Percentiles rank a stretch among this genome's conserved stretches.
These are phyloP conservation scores for Cephus nigrinus DNA, from an alignment of 2,888 invertebrate species.

Conservation along the genomic window DNA sequence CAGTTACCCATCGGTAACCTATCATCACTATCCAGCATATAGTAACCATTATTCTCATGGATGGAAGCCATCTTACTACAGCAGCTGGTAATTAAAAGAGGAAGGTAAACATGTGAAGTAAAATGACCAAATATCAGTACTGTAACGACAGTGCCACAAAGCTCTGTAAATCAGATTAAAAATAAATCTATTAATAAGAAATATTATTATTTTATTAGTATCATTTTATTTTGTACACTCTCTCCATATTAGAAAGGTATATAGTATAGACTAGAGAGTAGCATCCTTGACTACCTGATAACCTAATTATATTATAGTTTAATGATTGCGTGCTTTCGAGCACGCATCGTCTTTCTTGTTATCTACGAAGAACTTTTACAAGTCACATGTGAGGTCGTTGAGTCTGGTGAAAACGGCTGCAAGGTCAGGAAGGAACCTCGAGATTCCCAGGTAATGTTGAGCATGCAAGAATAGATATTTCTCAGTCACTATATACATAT, in stretches of 20 bases:
- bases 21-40: slow-evolving; percentile 5
- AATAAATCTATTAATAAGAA: not conserved
- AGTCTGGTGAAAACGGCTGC: not conserved
- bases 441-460: not conserved
- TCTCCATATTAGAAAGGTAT: not conserved
- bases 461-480: not conserved
- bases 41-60: slow-evolving; percentile 9
- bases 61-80: slow-evolving; percentile 17
- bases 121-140: not conserved
- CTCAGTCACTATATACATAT: not conserved
- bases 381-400: not conserved
- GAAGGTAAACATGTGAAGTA: not conserved
- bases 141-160: not conserved
- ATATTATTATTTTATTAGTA: not conserved
- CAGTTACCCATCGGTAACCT: not conserved
- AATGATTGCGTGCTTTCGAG: not conserved
- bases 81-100: slow-evolving; percentile 1
- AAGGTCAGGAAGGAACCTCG: not conserved
- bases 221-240: not conserved
- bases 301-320: not conserved
- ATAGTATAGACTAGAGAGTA: not conserved
- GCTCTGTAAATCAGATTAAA: not conserved
- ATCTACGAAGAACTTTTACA: not conserved
- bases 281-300: not conserved
- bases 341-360: not conserved